Evolutionary conservation across 2,113 vertebrate species (phyloP), one percentile per base, ranked within the genome.

Genomic region (Brienomyrus longianalis): DNA sequence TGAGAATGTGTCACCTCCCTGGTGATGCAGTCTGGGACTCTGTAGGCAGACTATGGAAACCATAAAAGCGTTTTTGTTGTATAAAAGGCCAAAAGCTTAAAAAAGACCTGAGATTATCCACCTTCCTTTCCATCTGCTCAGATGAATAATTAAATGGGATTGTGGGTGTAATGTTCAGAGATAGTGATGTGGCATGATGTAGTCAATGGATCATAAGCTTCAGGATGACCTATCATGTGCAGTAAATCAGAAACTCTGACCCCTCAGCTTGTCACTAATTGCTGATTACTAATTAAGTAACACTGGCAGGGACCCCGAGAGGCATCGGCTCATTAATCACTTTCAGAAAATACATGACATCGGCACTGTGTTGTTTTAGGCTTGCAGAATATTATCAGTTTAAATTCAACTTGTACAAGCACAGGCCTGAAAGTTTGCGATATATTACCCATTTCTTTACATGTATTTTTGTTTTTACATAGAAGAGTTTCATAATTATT

Each of bases 91-190:
- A 13, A 23, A 51, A 86, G 31, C 31, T 54, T 13, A 54, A 87
- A 54, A 54, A 51, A 56, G 47, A 47, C 51, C 13, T 50, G 50
- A 15, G 35, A 87, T 87, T 87, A 87, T 56, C 27, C 51, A 54
- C 83, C 83, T 50, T 51, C 13, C 83, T 51, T 51, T 86, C 83
- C 83, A 87, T 56, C 86, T 87, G 51, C 86, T 87, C n/a, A 52
- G 86, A 87, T 87, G 86, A 87, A 87, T 87, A 87, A 87, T 87
- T 87, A 52, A 87, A 87, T 6, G 86, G 52, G 43, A 48, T 45
- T 86, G 50, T 31, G 52, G 54, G 35, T 50, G 52, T 62, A 87
- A 45, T 35, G 11, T 66, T 39, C 56, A 23, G 56, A 88, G 50
- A n/a, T 23, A 47, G 27, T 13, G 21, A 9, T 88, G 17, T 52